Percentiles rank a stretch among this genome's conserved stretches.
phyloP scores from a whole-genome alignment of 1,140 invertebrate genomes.

The Choristoneura fumiferana region DNA sequence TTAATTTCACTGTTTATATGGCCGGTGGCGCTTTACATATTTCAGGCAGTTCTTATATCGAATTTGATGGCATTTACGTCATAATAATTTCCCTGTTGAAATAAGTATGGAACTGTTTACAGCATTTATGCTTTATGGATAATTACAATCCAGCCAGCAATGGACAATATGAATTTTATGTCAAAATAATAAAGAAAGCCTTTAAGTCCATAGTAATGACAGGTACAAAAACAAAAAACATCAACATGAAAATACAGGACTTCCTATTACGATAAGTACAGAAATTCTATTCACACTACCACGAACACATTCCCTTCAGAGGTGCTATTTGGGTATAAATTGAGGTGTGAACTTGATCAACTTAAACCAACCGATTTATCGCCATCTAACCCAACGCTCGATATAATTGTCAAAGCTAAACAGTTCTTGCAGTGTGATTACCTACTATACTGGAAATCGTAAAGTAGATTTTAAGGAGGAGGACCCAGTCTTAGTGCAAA shows the following conservation, averaged over 20 bases:
- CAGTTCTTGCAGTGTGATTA: not conserved
- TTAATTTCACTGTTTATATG: too few relatives aligned
- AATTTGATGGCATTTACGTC: too few relatives aligned
- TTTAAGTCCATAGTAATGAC: conserved; percentile 9
- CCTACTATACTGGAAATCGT: not conserved
- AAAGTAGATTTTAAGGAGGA: not conserved
- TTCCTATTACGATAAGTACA: conserved; percentile 19
- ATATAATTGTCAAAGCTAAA: not conserved
- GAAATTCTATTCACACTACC: conserved; percentile 11
- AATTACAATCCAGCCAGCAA: conserved; percentile 16
- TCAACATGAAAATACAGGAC: conserved; percentile 6
- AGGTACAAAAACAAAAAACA: not conserved
- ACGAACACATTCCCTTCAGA: too few relatives aligned
- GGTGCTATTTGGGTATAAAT: not conserved
- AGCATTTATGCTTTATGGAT: too few relatives aligned
- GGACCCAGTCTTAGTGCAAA: not conserved
- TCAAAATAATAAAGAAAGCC: too few relatives aligned
- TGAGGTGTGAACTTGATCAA: not conserved
- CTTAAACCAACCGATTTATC: not conserved
- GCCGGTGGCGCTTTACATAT: too few relatives aligned
- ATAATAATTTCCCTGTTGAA: too few relatives aligned
- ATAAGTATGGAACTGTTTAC: too few relatives aligned
- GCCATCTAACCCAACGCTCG: not conserved
- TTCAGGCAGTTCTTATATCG: too few relatives aligned
- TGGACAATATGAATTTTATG: too few relatives aligned